These are phyloP conservation scores for Hyla sarda DNA, from an alignment of 2,113 vertebrate genomes.

Conservation along the genomic window DNA sequence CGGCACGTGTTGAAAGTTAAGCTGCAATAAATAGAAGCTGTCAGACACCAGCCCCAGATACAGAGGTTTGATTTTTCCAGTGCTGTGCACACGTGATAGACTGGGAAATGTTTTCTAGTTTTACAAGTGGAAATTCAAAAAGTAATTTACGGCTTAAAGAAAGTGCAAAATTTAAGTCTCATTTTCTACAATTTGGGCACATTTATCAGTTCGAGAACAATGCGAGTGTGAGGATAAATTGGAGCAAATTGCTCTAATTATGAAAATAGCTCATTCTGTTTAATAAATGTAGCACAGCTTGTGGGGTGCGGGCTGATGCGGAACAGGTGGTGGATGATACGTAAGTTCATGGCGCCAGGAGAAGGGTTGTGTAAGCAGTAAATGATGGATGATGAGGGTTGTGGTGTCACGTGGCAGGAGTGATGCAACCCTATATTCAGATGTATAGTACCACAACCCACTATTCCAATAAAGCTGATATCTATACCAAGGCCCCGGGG, in stretches of 20 bases:
- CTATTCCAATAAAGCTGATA: too few relatives aligned
- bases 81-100: slow-evolving; percentile 9
- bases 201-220: neutral
- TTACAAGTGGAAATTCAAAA: neutral
- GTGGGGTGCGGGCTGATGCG: too few relatives aligned
- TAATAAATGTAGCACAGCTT: neutral
- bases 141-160: neutral
- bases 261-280: neutral
- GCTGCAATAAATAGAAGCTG: slow-evolving; percentile 15
- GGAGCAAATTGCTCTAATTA: neutral
- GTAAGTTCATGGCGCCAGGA: too few relatives aligned
- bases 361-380: too few relatives aligned
- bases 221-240: neutral
- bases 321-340: too few relatives aligned
- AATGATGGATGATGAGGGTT: too few relatives aligned
- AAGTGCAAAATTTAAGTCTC: neutral
- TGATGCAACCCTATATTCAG: too few relatives aligned
- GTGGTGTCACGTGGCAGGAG: too few relatives aligned
- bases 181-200: neutral
- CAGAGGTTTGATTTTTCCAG: neutral
- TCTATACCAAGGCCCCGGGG: too few relatives aligned
- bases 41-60: neutral
- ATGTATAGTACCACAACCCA: too few relatives aligned
- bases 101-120: neutral
- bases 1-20: slow-evolving; percentile 18